A percentile compares a stretch with the other conserved stretches of the same genome.
Conservation (phyloP, 2,113 vertebrate genomes). For the Proteles cristata region DNA sequence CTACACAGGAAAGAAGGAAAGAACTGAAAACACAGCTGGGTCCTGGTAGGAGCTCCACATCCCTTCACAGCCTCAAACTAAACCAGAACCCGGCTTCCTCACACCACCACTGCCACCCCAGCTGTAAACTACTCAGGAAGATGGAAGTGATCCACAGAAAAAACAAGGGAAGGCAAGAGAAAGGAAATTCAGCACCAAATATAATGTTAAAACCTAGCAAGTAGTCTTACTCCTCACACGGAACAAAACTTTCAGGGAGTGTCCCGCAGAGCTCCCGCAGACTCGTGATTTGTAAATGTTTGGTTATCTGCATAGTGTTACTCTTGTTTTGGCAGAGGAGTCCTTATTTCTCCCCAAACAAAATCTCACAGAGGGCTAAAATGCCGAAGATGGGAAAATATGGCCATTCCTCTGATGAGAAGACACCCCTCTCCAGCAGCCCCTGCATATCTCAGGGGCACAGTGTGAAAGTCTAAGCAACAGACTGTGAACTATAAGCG, state of each 20-base stretch:
- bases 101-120: not conserved
- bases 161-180: too few relatives aligned
- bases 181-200: not conserved
- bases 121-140: not conserved
- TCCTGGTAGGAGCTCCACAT: not conserved
- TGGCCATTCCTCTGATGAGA: not conserved
- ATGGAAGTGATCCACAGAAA: not conserved
- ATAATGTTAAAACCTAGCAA: not conserved
- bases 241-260: not conserved
- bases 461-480: not conserved
- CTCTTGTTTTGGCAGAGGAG: not conserved
- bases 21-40: not conserved
- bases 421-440: not conserved
- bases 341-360: not conserved
- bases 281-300: fast-evolving
- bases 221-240: not conserved
- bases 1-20: not conserved
- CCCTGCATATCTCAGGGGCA: not conserved
- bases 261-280: not conserved
- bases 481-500: not conserved
- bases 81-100: not conserved
- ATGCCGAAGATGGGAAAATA: not conserved
- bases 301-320: not conserved
- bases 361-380: not conserved
- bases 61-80: not conserved